Evolutionary conservation across 2,113 vertebrate species (phyloP), one percentile per base, ranked within the genome.

Genomic region (Carettochelys insculpta): DNA sequence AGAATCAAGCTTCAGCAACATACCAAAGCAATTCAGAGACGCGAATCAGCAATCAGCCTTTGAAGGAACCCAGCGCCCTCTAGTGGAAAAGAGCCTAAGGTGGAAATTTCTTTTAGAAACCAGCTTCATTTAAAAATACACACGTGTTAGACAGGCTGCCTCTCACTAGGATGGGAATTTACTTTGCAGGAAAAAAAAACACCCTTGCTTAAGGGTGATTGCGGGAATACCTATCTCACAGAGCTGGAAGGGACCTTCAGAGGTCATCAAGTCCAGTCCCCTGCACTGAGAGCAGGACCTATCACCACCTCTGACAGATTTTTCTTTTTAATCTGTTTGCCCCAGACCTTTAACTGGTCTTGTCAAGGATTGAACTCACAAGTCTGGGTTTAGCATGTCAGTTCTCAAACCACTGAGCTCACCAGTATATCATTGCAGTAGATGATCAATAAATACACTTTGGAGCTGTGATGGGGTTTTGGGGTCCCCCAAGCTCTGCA

Each of bases 81-180:
- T 97, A 77, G 29, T 92, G 96, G 38, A 83, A 77, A 80, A 85
- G 50, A 2, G 68, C 56, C 83, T 88, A 45, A 1, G 95, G 87
- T 90, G 93, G 93, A 95, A 96, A 96, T 96, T 96, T 95, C 95
- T 89, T 95, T 45, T 89, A 53, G 79, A 84, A 88, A 92, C 2
- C 50, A 80, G 86, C 89, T 94, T 96, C 91, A 92, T 94, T 83
- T 38, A 0, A 94, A 89, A 47, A 90, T 83, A 58, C 87, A 3
- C 56, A 34, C 45, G 17, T 68, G 86, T 89, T 65, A 43, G 92
- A 90, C 75, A 19, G 38, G 84, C 19, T 38, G 50, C 38, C 3
- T 10, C 31, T 75, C 27, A 11, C 14, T 9, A 11, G 27, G 48
- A 82, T 51, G 7, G 77, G 41, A 50, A 48, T 77, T 77, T 5